Percentiles rank a stretch among this genome's conserved stretches.
Evolutionary conservation across 2,113 vertebrate species (phyloP).

Genomic region (Hystrix brachyura): DNA sequence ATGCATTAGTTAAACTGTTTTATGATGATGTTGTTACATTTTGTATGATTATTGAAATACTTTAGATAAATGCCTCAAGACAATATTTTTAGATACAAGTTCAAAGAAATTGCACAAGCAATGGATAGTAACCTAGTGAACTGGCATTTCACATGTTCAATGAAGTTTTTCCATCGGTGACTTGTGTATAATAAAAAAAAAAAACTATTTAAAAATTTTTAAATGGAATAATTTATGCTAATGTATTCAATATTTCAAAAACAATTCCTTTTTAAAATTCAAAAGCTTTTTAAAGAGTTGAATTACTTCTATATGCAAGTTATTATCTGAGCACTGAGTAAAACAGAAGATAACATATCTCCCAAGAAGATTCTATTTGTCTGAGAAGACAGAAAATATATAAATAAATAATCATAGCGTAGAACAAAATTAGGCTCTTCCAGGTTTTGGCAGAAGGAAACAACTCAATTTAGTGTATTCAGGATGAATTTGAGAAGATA

Average conservation of each 20-base stretch:
- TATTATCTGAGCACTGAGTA: not conserved
- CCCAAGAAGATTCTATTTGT: not conserved
- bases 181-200: not conserved
- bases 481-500: not conserved
- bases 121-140: not conserved
- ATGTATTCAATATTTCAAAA: constrained; percentile 14
- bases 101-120: not conserved
- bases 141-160: not conserved
- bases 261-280: not conserved
- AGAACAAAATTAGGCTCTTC: not conserved
- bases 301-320: not conserved
- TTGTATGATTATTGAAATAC: not conserved
- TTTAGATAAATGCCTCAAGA: not conserved
- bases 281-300: not conserved
- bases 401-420: not conserved
- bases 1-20: not conserved
- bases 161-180: not conserved
- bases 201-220: not conserved
- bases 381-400: not conserved
- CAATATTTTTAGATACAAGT: not conserved
- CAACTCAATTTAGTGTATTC: not conserved
- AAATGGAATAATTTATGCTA: not conserved
- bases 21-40: not conserved
- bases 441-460: not conserved
- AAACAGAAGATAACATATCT: not conserved